A percentile compares a stretch with the other conserved stretches of the same genome.
Evolutionary conservation across 2,113 vertebrate species (phyloP).

Genomic region (Misgurnus mizolepis): DNA sequence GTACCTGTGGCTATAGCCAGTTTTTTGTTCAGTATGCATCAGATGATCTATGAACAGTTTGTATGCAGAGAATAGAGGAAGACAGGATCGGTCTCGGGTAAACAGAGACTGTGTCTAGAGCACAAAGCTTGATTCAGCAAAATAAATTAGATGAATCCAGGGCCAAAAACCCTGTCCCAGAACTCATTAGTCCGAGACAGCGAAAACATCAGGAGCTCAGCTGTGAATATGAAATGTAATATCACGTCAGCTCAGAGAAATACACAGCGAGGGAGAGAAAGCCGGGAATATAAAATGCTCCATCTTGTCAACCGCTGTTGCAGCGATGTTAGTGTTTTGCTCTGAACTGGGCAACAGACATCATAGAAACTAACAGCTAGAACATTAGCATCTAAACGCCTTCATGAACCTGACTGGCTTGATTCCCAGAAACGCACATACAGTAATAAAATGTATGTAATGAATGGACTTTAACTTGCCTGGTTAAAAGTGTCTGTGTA

Average conservation of each 20-base stretch:
- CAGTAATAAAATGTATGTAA: too few relatives aligned
- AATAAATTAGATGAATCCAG: conserved; percentile 20
- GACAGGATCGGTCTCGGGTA: neutral
- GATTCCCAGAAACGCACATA: too few relatives aligned
- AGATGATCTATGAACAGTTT: conserved; percentile 7
- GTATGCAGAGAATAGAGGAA: neutral
- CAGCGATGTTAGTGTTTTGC: conserved; percentile 7
- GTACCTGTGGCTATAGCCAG: neutral
- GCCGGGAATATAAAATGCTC: neutral
- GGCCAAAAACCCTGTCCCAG: conserved; percentile 14
- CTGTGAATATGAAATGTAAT: conserved; percentile 38
- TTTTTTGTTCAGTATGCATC: conserved; percentile 13
- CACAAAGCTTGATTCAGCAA: conserved; percentile 30
- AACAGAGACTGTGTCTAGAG: neutral
- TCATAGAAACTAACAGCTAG: neutral
- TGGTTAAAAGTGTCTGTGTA: too few relatives aligned
- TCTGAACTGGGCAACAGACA: neutral
- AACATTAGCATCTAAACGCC: neutral
- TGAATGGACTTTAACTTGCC: too few relatives aligned
- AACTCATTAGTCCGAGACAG: conserved; percentile 31
- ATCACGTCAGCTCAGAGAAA: neutral
- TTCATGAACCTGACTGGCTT: neutral
- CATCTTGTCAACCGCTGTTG: neutral
- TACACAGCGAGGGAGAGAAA: neutral
- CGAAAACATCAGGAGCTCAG: conserved; percentile 5